These are phyloP conservation scores for Erpornis zantholeuca DNA, from an alignment of 2,113 vertebrate species.

Conservation along the genomic window DNA sequence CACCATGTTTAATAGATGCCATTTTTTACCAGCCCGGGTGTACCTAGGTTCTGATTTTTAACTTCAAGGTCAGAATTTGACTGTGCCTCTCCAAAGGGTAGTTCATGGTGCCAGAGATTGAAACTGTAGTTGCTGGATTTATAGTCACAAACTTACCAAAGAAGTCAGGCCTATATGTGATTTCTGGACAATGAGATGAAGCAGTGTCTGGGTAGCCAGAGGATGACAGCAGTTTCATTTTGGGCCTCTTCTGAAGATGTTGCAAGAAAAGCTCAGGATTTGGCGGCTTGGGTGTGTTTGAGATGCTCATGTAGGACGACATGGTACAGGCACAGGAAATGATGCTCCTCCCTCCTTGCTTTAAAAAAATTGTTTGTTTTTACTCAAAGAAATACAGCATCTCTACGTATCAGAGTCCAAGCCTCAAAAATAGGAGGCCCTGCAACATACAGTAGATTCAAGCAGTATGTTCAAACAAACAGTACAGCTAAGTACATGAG, in stretches of 20 bases:
- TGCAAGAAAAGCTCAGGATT: neutral
- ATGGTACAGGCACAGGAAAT: neutral
- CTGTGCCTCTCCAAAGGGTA: neutral
- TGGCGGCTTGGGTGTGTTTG: neutral
- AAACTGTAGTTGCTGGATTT: neutral
- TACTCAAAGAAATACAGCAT: neutral
- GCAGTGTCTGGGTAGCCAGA: neutral
- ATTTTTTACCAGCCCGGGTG: neutral
- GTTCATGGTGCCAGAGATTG: neutral
- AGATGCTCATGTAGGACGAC: neutral
- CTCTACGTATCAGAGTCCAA: neutral
- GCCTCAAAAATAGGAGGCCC: neutral
- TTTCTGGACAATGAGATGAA: neutral
- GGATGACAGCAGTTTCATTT: neutral
- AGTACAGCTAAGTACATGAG: neutral
- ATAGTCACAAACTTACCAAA: neutral
- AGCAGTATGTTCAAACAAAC: neutral
- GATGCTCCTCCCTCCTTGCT: fast-evolving
- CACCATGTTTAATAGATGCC: neutral
- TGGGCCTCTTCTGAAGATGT: neutral
- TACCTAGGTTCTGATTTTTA: neutral
- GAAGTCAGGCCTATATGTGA: neutral
- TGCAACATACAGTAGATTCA: neutral
- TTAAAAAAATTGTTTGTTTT: neutral
- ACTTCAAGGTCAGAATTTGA: neutral